Evolutionary conservation across 2,113 vertebrate genomes (phyloP).

Genomic region (Hyperoodon ampullatus): DNA sequence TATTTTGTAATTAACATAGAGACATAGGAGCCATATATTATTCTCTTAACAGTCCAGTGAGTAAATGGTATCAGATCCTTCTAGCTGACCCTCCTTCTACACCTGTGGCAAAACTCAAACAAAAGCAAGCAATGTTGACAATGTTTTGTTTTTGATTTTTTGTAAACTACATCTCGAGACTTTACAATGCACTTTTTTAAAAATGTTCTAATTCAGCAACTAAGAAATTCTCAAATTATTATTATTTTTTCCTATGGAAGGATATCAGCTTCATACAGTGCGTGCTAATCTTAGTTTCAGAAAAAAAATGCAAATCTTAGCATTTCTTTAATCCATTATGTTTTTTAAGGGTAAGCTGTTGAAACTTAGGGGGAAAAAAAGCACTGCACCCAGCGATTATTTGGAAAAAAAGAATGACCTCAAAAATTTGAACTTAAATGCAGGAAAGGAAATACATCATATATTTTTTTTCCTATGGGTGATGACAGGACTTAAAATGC

Average conservation of each 20-base stretch:
- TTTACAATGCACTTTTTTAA: background rate
- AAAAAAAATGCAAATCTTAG: constrained; percentile 23
- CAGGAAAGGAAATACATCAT: constrained; percentile 71
- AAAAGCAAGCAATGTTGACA: background rate
- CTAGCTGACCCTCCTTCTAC: too few species aligned
- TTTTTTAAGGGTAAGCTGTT: constrained; percentile 42
- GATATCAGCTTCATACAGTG: background rate
- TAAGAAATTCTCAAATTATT: background rate
- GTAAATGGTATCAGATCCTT: background rate
- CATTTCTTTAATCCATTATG: constrained; percentile 52
- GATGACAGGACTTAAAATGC: constrained; percentile 79
- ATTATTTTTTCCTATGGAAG: background rate
- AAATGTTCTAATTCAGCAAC: constrained; percentile 21
- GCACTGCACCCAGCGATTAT: constrained; percentile 45
- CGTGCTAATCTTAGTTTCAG: background rate
- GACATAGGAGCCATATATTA: rapidly evolving
- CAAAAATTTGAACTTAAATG: constrained; percentile 66
- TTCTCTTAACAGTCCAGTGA: background rate
- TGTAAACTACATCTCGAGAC: background rate
- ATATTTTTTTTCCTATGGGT: constrained; percentile 54
- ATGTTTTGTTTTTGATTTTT: background rate
- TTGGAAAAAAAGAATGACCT: constrained; percentile 66
- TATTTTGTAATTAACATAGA: background rate
- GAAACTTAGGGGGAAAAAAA: constrained; percentile 55
- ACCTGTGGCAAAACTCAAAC: background rate